phyloP scores from a whole-genome alignment of 2,888 invertebrate species.

The Lasioglossum zephyrum region DNA sequence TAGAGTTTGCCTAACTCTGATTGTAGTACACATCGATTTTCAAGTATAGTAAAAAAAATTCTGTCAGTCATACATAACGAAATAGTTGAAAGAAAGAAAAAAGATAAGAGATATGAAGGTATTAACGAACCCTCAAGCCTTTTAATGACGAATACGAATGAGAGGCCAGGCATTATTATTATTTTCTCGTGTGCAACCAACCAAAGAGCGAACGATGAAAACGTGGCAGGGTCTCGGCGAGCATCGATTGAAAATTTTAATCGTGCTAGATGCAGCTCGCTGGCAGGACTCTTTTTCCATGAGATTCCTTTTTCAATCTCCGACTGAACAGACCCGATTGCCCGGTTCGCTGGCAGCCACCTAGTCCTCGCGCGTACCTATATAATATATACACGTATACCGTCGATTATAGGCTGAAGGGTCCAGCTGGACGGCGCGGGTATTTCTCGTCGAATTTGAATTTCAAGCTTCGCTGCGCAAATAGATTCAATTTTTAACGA shows the following conservation, averaged over 20 bases:
- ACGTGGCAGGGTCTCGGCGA: background rate
- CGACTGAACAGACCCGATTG: conserved; percentile 18
- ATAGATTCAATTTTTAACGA: conserved; percentile 80
- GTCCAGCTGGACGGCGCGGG: conserved; percentile 42
- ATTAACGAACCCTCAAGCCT: background rate
- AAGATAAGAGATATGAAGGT: background rate
- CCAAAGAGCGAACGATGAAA: background rate
- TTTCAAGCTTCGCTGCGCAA: conserved; percentile 76
- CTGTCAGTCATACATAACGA: no score
- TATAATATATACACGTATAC: conserved; percentile 35
- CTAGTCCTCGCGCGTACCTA: background rate
- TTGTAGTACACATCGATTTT: no score
- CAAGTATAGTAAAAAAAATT: no score
- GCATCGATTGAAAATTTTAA: conserved; percentile 30
- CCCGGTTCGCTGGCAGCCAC: conserved; percentile 15
- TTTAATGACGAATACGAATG: background rate
- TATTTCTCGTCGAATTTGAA: conserved; percentile 75
- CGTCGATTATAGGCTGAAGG: conserved; percentile 72
- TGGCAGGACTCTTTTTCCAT: conserved; percentile 3
- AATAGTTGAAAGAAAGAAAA: no score
- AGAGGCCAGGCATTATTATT: background rate
- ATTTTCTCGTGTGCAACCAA: background rate
- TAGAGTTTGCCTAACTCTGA: no score
- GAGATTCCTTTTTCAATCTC: conserved; percentile 1
- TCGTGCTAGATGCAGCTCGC: conserved; percentile 9